Percentiles rank a stretch among this genome's conserved stretches.
Evolutionary conservation across 2,888 invertebrate species (phyloP).

Genomic region (Pogonocherus hispidulus): DNA sequence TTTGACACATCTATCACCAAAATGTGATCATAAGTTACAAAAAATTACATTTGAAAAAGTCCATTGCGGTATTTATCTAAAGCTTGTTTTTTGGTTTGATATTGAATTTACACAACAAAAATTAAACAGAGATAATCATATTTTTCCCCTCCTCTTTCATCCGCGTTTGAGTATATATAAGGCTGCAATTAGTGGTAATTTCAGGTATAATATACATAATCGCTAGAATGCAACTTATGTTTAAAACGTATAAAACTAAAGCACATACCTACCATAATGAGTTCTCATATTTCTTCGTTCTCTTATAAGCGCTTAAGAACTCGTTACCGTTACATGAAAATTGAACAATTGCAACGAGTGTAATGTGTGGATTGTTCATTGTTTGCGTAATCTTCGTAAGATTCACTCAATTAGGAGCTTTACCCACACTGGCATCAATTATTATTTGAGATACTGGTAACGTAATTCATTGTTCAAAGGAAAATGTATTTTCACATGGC

Average conservation of each 20-base stretch:
- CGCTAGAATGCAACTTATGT: no score
- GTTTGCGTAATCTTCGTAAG: constrained; percentile 18
- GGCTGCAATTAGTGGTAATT: no score
- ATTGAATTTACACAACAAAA: no score
- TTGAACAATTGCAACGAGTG: constrained; percentile 11
- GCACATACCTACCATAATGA: not conserved
- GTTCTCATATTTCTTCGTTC: not conserved
- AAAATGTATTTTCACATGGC: constrained; percentile 7
- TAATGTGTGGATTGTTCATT: constrained; percentile 20
- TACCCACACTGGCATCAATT: constrained; percentile 11
- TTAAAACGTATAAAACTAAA: not conserved
- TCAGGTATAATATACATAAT: no score
- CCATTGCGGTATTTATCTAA: no score
- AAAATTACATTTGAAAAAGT: no score
- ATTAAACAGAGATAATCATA: no score
- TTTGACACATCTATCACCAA: no score
- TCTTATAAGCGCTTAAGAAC: not conserved
- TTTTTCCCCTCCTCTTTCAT: no score
- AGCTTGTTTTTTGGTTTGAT: no score
- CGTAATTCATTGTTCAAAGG: constrained; percentile 8
- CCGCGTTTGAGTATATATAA: no score
- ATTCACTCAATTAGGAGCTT: constrained; percentile 3
- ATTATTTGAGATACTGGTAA: not conserved
- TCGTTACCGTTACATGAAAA: constrained; percentile 18
- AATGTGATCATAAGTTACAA: no score